Evolutionary conservation across 2,888 invertebrate species (phyloP).

Genomic region (Creontiades dilutus): DNA sequence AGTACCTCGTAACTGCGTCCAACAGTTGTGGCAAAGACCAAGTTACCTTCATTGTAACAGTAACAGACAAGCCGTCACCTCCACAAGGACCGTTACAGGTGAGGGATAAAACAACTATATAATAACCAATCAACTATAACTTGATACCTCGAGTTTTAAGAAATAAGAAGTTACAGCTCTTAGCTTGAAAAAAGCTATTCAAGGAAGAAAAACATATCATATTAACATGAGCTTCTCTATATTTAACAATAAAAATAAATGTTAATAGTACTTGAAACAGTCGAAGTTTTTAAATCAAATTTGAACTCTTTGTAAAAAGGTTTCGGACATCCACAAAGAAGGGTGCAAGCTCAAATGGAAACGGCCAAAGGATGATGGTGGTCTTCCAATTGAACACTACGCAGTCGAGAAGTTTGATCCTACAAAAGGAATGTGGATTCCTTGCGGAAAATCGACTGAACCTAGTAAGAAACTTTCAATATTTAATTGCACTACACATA

Average conservation of each 20-base stretch:
- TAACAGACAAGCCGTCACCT: conserved; percentile 91
- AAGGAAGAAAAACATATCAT: too few relatives aligned
- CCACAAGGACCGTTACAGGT: conserved; percentile 95
- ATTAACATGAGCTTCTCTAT: too few relatives aligned
- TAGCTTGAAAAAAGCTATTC: too few relatives aligned
- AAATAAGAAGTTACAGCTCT: too few relatives aligned
- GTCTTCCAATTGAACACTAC: conserved; percentile 96
- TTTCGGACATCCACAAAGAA: conserved; percentile 93
- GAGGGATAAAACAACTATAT: conserved; percentile 40
- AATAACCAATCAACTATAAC: too few relatives aligned
- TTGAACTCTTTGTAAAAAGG: conserved; percentile 75
- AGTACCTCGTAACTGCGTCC: conserved; percentile 91
- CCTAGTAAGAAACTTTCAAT: conserved; percentile 82
- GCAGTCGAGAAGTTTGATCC: conserved; percentile 97
- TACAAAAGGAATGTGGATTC: conserved; percentile 92
- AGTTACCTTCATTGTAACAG: conserved; percentile 88
- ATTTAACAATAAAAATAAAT: too few relatives aligned
- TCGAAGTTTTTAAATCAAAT: too few relatives aligned
- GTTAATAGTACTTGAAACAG: too few relatives aligned
- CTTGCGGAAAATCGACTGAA: conserved; percentile 90
- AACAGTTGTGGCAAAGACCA: conserved; percentile 93
- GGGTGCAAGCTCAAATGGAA: conserved; percentile 98
- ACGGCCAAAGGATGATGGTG: conserved; percentile 95
- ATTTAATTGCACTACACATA: neutral
- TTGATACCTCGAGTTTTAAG: too few relatives aligned